Evolutionary conservation across 1,140 invertebrate genomes (phyloP), one percentile per base, ranked within the genome.

Genomic region (Protaetia brevitarsis): DNA sequence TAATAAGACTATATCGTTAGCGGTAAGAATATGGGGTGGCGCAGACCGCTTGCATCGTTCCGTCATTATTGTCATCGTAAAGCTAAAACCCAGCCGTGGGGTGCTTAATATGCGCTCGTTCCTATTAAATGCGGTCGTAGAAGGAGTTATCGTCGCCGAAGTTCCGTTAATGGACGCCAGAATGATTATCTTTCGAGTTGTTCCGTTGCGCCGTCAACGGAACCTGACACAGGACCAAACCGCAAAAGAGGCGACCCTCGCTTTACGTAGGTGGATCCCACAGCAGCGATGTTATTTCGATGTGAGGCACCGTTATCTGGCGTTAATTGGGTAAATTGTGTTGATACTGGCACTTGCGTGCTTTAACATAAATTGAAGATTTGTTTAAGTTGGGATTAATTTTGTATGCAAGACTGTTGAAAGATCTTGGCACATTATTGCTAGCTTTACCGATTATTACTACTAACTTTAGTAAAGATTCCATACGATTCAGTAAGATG

Each of bases 31-130:
- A 45, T 21, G 41, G 41, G 10, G 41, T 21, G 41, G 13, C 19
- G 41, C 19, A 21, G 23, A 45, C 41, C 8, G 23, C 41, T 45
- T 45, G 41, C 41, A 45, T 45, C 41, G 41, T 45, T 45, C 23
- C 41, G 41, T 19, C 41, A 45, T 45, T 45, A 45, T 45, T 45
- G 41, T 45, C 41, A 45, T 45, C 41, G 41, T 45, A 45, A 45
- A 45, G 23, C 41, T 21, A 21, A 45, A 45, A 21, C 41, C 16
- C 5, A 45, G 16, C 41, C 41, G 13, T 13, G 4, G 16, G 41
- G n/a, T 45, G 41, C 10, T 45, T 45, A 45, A 45, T 45, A 45
- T 45, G 41, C 41, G 41, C 41, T 2, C 41, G 16, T 13, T 45
- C 8, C 41, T 45, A 45, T 23, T 45, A 45, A 45, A 21, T 45